Evolutionary conservation across 2,888 invertebrate species (phyloP).

Genomic region (Caenorhabditis sp.): DNA sequence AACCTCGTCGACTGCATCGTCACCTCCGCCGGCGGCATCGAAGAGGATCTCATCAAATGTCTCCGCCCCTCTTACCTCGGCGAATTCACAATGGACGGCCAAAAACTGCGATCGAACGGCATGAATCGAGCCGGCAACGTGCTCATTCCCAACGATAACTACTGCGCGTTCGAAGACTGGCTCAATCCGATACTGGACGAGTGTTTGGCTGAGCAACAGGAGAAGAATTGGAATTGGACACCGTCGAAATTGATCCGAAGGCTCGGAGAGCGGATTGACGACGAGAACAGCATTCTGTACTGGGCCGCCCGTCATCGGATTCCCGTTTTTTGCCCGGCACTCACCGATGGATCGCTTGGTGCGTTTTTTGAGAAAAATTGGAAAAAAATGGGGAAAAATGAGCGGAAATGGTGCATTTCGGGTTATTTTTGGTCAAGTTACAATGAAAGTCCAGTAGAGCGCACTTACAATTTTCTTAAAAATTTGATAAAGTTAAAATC

Average conservation of each 20-base stretch:
- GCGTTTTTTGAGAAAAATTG: too few species aligned
- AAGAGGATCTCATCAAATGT: constrained; percentile 99
- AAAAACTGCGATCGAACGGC: constrained; percentile 87
- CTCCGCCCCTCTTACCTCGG: constrained; percentile 95
- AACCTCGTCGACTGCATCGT: constrained; percentile 94
- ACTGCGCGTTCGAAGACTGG: constrained; percentile 98
- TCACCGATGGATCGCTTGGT: constrained; percentile 90
- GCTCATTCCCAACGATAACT: constrained; percentile 97
- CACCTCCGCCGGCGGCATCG: constrained; percentile 97
- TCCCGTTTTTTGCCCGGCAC: constrained; percentile 96
- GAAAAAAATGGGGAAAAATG: too few species aligned
- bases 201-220: constrained; percentile 91
- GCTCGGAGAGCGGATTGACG: constrained; percentile 93
- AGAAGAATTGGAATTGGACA: constrained; percentile 88
- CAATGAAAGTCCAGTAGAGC: too few species aligned
- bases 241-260: constrained; percentile 91
- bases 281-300: constrained; percentile 90
- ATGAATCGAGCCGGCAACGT: constrained; percentile 95
- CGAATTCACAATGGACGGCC: constrained; percentile 71
- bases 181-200: constrained; percentile 93
- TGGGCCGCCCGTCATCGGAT: constrained; percentile 89
- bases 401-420: too few species aligned
- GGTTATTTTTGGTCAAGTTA: too few species aligned
- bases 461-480: too few species aligned
- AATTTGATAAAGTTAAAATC: too few species aligned